A percentile compares a stretch with the other conserved stretches of the same genome.
Conservation (phyloP, 2,797 vertebrate genomes). For the Parotocinclus haroldoi region DNA sequence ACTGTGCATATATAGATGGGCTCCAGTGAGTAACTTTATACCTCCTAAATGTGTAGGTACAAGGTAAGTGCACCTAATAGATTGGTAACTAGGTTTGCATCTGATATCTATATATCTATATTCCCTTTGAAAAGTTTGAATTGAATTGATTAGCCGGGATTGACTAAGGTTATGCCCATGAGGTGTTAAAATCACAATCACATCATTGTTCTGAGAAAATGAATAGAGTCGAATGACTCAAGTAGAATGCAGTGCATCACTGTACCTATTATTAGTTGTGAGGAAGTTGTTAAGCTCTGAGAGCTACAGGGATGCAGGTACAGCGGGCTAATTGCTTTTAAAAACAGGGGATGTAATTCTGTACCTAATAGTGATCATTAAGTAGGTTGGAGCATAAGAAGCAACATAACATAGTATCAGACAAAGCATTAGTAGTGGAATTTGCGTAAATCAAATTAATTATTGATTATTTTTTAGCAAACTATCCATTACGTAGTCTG, state of each 20-base stretch:
- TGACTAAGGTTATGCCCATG: no score
- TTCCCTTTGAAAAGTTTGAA: no score
- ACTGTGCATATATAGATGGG: no score
- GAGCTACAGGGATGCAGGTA: constrained; percentile 21
- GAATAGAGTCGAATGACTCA: no score
- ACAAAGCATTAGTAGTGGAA: constrained; percentile 28
- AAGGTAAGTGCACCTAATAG: no score
- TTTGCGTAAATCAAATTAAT: constrained; percentile 29
- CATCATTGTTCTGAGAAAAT: no score
- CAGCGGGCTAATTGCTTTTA: constrained; percentile 29
- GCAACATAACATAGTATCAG: constrained; percentile 14
- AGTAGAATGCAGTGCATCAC: not conserved
- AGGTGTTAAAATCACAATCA: no score
- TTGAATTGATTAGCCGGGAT: no score
- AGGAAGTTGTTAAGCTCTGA: constrained; percentile 24
- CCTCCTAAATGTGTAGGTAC: no score
- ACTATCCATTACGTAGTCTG: constrained; percentile 20
- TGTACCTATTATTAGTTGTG: constrained; percentile 14
- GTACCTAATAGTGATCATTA: constrained; percentile 27
- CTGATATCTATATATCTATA: no score
- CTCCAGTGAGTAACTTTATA: not conserved
- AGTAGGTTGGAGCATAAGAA: constrained; percentile 25
- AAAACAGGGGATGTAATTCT: constrained; percentile 19
- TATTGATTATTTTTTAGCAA: constrained; percentile 31
- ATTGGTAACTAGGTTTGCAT: no score